phyloP scores from a whole-genome alignment of 2,888 invertebrate genomes.

The Epistrophella euchroma region DNA sequence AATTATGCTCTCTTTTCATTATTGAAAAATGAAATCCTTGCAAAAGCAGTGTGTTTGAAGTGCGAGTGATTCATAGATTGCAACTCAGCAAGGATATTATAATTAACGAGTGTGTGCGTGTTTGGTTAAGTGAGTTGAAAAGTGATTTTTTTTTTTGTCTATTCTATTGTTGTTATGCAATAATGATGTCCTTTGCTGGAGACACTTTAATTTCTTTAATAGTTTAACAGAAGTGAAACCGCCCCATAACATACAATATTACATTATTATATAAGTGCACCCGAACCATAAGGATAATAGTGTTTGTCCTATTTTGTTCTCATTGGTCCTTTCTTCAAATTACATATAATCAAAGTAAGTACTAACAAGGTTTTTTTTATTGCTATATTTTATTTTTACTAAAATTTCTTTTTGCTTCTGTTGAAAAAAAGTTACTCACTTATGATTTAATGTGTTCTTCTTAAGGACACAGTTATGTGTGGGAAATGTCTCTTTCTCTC shows the following conservation, averaged over 20 bases:
- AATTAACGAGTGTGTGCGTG: conserved; percentile 7
- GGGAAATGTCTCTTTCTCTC: not conserved
- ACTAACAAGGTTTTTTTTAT: not conserved
- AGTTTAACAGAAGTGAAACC: conserved; percentile 31
- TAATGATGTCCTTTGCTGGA: conserved; percentile 28
- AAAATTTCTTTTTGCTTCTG: not conserved
- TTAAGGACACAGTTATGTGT: not conserved
- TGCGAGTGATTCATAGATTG: conserved; percentile 23
- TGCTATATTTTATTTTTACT: not conserved
- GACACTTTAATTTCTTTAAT: not conserved
- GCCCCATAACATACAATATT: conserved; percentile 8
- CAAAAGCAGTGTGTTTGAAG: not conserved
- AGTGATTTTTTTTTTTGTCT: not conserved
- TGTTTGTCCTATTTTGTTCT: conserved; percentile 1
- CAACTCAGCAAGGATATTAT: conserved; percentile 9
- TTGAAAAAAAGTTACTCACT: not conserved
- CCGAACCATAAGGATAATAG: conserved; percentile 12
- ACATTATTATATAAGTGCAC: conserved; percentile 29
- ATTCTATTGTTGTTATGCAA: conserved; percentile 10
- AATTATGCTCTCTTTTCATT: not conserved
- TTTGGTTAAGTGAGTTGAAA: not conserved
- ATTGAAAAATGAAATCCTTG: conserved; percentile 17
- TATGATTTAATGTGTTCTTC: conserved; percentile 10
- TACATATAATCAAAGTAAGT: conserved; percentile 44
- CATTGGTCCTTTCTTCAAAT: not conserved